These are phyloP conservation scores for Tolmerus cingulatus DNA, from an alignment of 2,888 invertebrate species.

Conservation along the genomic window DNA sequence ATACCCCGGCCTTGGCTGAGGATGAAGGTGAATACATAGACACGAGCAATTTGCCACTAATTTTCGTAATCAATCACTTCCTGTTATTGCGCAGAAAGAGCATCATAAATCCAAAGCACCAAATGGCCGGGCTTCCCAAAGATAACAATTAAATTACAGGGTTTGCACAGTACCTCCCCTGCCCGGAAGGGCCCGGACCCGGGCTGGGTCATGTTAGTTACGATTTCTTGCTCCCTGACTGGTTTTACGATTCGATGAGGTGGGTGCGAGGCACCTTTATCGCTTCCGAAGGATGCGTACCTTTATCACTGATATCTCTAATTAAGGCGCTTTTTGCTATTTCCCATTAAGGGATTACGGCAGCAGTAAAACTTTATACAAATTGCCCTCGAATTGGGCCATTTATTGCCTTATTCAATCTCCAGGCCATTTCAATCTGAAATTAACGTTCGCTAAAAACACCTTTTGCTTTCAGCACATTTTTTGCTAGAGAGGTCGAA, in stretches of 20 bases:
- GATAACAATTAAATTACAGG: neutral
- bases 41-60: neutral
- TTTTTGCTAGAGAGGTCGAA: neutral
- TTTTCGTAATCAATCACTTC: constrained; percentile 28
- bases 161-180: neutral
- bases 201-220: neutral
- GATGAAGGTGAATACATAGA: neutral
- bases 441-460: neutral
- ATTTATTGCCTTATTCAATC: neutral
- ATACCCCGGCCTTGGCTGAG: neutral
- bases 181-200: neutral
- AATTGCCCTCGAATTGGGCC: neutral
- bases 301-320: neutral
- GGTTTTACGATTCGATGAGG: neutral
- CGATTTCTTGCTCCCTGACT: neutral
- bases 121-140: neutral
- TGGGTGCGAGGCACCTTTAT: neutral
- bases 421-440: neutral
- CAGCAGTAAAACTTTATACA: neutral
- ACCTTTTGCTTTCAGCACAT: neutral
- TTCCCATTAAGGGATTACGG: neutral
- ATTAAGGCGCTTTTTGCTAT: neutral
- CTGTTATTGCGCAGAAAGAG: neutral
- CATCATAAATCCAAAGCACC: neutral
- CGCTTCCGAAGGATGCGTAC: neutral